These are phyloP conservation scores for Drosophila neoperkinsi DNA, from an alignment of 2,888 invertebrate genomes.

Conservation along the genomic window DNA sequence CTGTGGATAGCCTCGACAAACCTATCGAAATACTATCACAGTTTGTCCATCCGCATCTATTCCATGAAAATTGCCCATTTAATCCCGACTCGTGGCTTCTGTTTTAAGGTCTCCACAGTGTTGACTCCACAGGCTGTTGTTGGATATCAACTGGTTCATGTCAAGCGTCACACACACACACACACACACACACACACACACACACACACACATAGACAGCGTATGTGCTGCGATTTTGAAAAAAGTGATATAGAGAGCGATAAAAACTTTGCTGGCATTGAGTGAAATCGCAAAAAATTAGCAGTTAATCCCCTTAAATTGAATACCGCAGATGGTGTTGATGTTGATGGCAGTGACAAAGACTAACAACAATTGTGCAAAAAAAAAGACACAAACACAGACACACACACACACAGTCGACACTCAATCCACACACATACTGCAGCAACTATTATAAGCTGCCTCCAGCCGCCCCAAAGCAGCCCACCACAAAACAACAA, in stretches of 20 bases:
- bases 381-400: conserved; percentile 8
- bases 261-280: conserved; percentile 65
- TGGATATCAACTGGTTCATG: conserved; percentile 40
- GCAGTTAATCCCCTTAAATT: conserved; percentile 85
- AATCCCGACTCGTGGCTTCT: conserved; percentile 44
- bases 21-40: conserved; percentile 1
- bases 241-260: conserved; percentile 19
- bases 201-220: not conserved
- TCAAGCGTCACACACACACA: conserved; percentile 3
- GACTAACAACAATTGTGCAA: conserved; percentile 28
- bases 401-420: conserved; percentile 15
- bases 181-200: conserved; percentile 1
- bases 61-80: conserved; percentile 38
- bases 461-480: conserved; percentile 22
- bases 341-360: conserved; percentile 60
- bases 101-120: conserved; percentile 26
- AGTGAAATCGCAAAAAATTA: conserved; percentile 82
- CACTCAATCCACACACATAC: conserved; percentile 52
- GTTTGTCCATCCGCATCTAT: not conserved
- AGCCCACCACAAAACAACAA: conserved; percentile 39
- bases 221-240: conserved; percentile 20
- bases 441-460: conserved; percentile 27
- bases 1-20: not conserved
- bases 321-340: conserved; percentile 82
- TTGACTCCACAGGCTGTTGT: conserved; percentile 63